Base-by-base conservation (phyloP, 2,888 invertebrate species). In the Plagiodera versicolora region DNA sequence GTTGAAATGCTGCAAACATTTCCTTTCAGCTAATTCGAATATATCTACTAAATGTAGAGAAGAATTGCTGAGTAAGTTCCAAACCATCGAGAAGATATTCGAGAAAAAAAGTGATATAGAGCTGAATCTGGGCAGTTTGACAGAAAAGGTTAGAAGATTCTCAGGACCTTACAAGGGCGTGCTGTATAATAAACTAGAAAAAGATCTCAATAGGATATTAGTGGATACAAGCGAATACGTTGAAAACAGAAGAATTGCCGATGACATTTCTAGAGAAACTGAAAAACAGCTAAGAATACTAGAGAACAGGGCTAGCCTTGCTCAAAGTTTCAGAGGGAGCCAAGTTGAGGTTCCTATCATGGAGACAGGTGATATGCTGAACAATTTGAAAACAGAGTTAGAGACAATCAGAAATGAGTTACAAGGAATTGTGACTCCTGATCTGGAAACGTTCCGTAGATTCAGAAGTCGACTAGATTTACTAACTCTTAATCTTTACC, bases 271-370 rank as follows among this genome's bases (percentile, higher is more conserved):
- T 1, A 68, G 55, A 35, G 69, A 72, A 9, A 66, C 69, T 1
- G 70, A 72, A 49, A 70, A 68, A 32, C 56, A 68, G n/a, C 56
- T 72, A 20, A 71, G 70, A 58, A 74, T 74, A 47, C 50, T 74
- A 19, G 74, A 74, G 51, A 65, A 72, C 14, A 66, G 68, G 53
- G 61, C 73, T 0, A 65, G 63, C 1, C 62, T 64, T 39, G 69
- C 65, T n/a, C 69, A 66, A 63, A 69, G 69, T 45, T 70, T 71
- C 46, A 61, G 64, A 20, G 49, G 56, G 20, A 56, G 30, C 8
- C 16, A 48, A 6, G 59, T 39, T 39, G 28, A 46, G 10, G 4
- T 11, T 16, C 16, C 49, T 2, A 51, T 30, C 54, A 18, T 52
- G n/a, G 61, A 64, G 28, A 59, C 65, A 10, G 64, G 65, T 45